Evolutionary conservation across 2,113 vertebrate genomes (phyloP), one percentile per base, ranked within the genome.

Genomic region (Lophura nycthemera): DNA sequence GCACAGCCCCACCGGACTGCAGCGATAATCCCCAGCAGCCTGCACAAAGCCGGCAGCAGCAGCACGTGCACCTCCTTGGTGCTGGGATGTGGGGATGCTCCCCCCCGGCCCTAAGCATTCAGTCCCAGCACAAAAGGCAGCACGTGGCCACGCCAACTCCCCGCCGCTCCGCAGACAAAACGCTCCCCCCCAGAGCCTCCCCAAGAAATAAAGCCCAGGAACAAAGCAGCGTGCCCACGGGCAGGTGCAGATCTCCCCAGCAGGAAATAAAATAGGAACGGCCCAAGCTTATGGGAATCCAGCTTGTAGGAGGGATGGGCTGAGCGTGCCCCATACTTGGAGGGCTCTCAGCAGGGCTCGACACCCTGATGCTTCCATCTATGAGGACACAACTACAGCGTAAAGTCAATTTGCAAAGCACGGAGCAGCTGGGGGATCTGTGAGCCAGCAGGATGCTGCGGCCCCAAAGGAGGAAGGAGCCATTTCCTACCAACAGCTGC

Each of bases 251-350:
- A 59, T n/a, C 56, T 59, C 56, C 32, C 32, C 32, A 6, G 0
- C 7, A 20, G 32, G 13, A 59, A n/a, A 57, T 57, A 19, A 18
- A 57, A 59, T 11, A 59, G 56, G 18, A n/a, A 59, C 3, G 4
- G 6, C 30, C 10, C 56, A 32, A 57, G 30, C 61, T 43, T 3
- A 0, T 22, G 34, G 43, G 60, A 81, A 32, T 15, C 16, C 43
- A 45, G 52, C 61, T 56, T 38, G 1, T 0, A 15, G 43, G 1
- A 24, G 34, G 66, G 56, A 38, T 0, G 3, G 38, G 40, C 15
- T 0, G 11, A 75, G 52, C 0, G 1, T 4, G 30, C 38, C 19
- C 9, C 1, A 6, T 3, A 1, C 34, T 43, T 0, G 0, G 54
- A 71, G 34, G 16, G 64, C 3, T 79, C 16, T 21, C 24, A 10